Percentiles rank a stretch among this genome's conserved stretches.
Evolutionary conservation across 53 echinoderm and acorn worm species (phyloP).

Genomic region (Crossaster papposus): DNA sequence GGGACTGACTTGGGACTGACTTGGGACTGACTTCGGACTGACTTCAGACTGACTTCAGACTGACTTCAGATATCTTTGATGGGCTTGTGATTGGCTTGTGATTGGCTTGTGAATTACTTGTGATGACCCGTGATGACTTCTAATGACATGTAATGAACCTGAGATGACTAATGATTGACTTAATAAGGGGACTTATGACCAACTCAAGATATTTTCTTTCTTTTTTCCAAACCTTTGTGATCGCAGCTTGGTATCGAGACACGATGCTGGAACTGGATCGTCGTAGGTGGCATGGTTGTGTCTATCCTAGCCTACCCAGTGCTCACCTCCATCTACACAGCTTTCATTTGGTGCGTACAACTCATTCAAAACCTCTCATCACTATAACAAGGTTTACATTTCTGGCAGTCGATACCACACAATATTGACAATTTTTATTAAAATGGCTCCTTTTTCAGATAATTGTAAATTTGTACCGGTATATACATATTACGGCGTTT

Average conservation of each 20-base stretch:
- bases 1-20: too few species aligned
- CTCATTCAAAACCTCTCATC: too few species aligned
- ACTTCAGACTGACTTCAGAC: neutral
- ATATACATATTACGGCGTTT: too few species aligned
- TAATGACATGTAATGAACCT: neutral
- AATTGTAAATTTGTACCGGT: too few species aligned
- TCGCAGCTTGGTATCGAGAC: conserved; percentile 83
- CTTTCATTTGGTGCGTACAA: conserved; percentile 78
- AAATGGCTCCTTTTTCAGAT: too few species aligned
- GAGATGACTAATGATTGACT: neutral
- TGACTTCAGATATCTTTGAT: neutral
- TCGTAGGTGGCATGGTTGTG: conserved; percentile 67
- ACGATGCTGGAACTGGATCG: conserved; percentile 81
- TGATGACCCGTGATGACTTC: neutral
- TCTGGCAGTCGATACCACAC: too few species aligned
- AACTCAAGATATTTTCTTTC: too few species aligned
- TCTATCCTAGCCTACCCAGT: conserved; percentile 75
- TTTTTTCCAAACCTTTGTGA: conserved; percentile 8
- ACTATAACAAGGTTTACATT: too few species aligned
- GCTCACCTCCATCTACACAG: conserved; percentile 74
- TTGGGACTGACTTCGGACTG: neutral
- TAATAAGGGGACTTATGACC: neutral
- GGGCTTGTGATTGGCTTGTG: neutral
- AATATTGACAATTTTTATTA: too few species aligned
- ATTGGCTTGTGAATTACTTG: neutral